Percentiles rank a stretch among this genome's conserved stretches.
Evolutionary conservation across 2,888 invertebrate genomes (phyloP).

Genomic region (Thera obeliscata): DNA sequence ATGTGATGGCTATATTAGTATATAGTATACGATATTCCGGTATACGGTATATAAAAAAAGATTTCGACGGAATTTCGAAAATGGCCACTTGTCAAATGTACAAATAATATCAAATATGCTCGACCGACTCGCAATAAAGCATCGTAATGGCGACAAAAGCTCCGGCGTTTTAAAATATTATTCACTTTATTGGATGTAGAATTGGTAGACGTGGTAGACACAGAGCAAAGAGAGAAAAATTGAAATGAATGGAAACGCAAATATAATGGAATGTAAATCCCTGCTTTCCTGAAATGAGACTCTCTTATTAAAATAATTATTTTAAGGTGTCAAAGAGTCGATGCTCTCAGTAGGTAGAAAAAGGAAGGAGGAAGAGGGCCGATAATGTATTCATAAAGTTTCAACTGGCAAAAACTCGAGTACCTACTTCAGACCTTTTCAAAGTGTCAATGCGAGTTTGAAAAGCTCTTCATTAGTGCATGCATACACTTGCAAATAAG

Average conservation of each 20-base stretch:
- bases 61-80: too few relatives aligned
- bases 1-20: too few relatives aligned
- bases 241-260: constrained; percentile 39
- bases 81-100: constrained; percentile 5
- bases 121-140: constrained; percentile 22
- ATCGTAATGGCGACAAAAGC: constrained; percentile 43
- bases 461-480: constrained; percentile 9
- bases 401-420: constrained; percentile 40
- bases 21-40: too few relatives aligned
- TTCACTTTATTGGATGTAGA: constrained; percentile 43
- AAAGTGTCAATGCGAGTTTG: constrained; percentile 17
- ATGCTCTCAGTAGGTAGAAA: constrained; percentile 43
- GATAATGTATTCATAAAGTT: constrained; percentile 57
- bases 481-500: constrained; percentile 1
- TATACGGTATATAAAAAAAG: too few relatives aligned
- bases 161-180: constrained; percentile 41
- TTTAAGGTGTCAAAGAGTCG: constrained; percentile 41
- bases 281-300: constrained; percentile 17
- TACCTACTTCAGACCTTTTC: constrained; percentile 17
- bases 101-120: constrained; percentile 23
- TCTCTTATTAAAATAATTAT: constrained; percentile 49
- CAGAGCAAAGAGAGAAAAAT: constrained; percentile 34
- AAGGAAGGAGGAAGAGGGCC: constrained; percentile 47
- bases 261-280: constrained; percentile 38
- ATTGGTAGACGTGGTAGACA: constrained; percentile 31